Conservation (phyloP, 2,888 invertebrate species). For the Drosophila macrospina region DNA sequence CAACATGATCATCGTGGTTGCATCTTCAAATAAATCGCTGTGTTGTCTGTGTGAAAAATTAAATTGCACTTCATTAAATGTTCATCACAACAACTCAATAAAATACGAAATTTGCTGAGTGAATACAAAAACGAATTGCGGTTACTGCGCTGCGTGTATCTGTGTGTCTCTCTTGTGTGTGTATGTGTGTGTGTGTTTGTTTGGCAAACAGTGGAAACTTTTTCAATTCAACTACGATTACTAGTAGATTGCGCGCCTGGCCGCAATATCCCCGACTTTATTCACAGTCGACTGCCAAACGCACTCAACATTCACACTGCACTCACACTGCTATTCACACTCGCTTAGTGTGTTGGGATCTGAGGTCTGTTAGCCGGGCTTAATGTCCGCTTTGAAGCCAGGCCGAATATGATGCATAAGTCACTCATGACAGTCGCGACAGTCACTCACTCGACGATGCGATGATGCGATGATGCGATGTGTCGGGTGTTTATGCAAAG, state of each 20-base stretch:
- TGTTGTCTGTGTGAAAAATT: slow-evolving; percentile 45
- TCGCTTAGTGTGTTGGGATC: background rate
- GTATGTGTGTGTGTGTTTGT: slow-evolving; percentile 26
- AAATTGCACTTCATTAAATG: slow-evolving; percentile 79
- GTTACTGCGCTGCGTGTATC: slow-evolving; percentile 13
- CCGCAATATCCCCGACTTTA: slow-evolving; percentile 45
- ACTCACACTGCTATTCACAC: background rate
- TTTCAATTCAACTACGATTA: slow-evolving; percentile 75
- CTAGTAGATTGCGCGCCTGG: slow-evolving; percentile 44
- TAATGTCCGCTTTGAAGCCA: background rate
- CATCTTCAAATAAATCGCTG: slow-evolving; percentile 62
- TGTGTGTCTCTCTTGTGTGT: slow-evolving; percentile 16
- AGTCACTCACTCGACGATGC: slow-evolving; percentile 25
- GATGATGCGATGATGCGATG: slow-evolving; percentile 41
- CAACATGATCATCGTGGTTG: slow-evolving; percentile 28
- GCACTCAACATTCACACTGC: background rate
- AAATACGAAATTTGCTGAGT: slow-evolving; percentile 69
- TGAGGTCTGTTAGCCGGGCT: slow-evolving; percentile 8
- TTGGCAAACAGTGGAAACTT: slow-evolving; percentile 67
- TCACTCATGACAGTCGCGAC: background rate
- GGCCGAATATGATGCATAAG: background rate
- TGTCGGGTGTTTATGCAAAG: slow-evolving; percentile 41
- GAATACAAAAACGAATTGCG: slow-evolving; percentile 54
- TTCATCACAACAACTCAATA: slow-evolving; percentile 80
- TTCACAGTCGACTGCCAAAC: slow-evolving; percentile 48